Evolutionary conservation across 92 coral and sea anemone genomes (phyloP).

Genomic region (Blastomussa wellsi): DNA sequence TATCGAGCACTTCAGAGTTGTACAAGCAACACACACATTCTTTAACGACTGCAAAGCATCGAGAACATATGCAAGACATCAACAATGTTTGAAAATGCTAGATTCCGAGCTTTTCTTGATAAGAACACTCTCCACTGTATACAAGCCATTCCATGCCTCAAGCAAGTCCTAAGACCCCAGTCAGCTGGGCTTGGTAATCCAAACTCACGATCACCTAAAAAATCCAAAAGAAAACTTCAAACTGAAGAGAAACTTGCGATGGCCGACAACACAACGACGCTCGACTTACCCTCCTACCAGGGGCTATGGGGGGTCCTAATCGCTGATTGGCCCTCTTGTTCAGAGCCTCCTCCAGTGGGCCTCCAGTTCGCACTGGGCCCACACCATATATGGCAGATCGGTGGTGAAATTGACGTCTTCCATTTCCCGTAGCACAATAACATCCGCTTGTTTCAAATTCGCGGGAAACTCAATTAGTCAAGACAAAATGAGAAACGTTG

Average conservation of each 20-base stretch:
- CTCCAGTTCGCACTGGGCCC: constrained; percentile 66
- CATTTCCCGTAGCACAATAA: constrained; percentile 81
- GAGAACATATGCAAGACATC: background rate
- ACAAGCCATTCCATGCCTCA: constrained; percentile 68
- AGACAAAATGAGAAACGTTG: background rate
- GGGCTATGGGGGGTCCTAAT: constrained; percentile 93
- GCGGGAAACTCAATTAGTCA: constrained; percentile 63
- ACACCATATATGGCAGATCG: constrained; percentile 73
- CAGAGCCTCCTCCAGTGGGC: constrained; percentile 71
- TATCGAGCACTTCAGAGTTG: background rate
- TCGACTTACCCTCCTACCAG: constrained; percentile 99
- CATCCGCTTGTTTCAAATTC: constrained; percentile 92
- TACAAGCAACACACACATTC: background rate
- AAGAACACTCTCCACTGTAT: constrained; percentile 49
- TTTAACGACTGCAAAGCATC: background rate
- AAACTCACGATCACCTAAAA: constrained; percentile 62
- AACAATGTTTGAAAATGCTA: background rate
- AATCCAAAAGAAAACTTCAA: constrained; percentile 79
- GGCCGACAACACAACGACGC: constrained; percentile 99
- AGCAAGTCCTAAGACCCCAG: constrained; percentile 66
- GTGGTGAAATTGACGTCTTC: constrained; percentile 51
- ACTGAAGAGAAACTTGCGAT: constrained; percentile 74
- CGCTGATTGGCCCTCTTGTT: constrained; percentile 81
- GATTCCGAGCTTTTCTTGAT: background rate
- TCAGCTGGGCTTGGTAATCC: constrained; percentile 59